phyloP scores from a whole-genome alignment of 2,888 invertebrate species.

The Ophion slaviceki region DNA sequence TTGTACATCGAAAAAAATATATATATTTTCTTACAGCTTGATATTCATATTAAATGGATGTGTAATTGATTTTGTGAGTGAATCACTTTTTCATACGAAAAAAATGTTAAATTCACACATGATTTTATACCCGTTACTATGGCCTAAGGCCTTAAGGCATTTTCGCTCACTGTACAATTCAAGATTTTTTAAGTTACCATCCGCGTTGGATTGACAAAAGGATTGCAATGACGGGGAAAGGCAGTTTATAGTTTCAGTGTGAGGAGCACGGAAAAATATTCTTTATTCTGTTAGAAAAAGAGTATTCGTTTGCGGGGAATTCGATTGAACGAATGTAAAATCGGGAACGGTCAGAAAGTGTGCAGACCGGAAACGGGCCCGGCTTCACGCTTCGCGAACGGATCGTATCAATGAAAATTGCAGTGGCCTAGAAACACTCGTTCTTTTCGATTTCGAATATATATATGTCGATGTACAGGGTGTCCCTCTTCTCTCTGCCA shows the following conservation, averaged over 20 bases:
- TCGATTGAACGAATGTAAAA: constrained; percentile 65
- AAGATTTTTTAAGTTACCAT: neutral
- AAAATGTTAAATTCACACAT: too few relatives aligned
- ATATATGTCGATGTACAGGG: neutral
- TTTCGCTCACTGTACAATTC: neutral
- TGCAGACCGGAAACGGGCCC: constrained; percentile 77
- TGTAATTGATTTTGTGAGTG: too few relatives aligned
- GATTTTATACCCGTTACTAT: too few relatives aligned
- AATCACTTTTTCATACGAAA: too few relatives aligned
- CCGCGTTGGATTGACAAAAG: neutral
- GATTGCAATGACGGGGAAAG: neutral
- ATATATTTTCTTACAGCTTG: too few relatives aligned
- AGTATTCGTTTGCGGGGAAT: constrained; percentile 39
- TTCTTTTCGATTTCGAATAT: constrained; percentile 48
- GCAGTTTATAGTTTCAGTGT: neutral
- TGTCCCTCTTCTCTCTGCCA: too few relatives aligned
- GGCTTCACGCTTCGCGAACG: constrained; percentile 77
- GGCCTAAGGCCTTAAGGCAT: neutral
- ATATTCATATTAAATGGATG: too few relatives aligned
- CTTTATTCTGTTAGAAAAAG: constrained; percentile 32
- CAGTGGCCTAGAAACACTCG: constrained; percentile 69
- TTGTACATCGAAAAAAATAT: too few relatives aligned
- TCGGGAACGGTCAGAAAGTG: constrained; percentile 70
- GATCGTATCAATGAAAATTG: constrained; percentile 77
- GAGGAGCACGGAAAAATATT: neutral